Evolutionary conservation across 2,797 vertebrate genomes (phyloP), one percentile per base, ranked within the genome.

Genomic region (Amblyopsis hoosieri): DNA sequence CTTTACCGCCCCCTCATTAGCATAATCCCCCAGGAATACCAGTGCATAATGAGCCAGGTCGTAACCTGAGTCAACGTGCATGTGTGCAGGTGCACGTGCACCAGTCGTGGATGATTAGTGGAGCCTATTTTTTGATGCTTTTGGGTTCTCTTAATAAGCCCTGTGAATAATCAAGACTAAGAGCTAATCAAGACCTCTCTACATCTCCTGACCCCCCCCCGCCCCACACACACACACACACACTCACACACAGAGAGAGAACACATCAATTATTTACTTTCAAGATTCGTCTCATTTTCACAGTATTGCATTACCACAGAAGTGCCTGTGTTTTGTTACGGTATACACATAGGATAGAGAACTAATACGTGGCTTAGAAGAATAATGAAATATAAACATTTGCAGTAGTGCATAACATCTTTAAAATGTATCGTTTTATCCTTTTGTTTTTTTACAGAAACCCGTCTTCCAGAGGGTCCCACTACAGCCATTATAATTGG

Each of bases 401-500:
- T 15, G 7, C 54, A 56, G 61, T 11, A 12, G 45, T 12, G 1
- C 62, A 42, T 68, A 2, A 66, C 1, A n/a, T 56, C 51, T 29
- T 50, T 13, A 1, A 53, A 11, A 17, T 3, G 49, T n/a, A 51
- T 7, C 4, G 17, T 23, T 17, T 13, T 52, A 5, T 49, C 14
- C 64, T 59, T 42, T 57, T 49, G 64, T 8, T 8, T 51, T 33
- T 6, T 66, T 29, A 29, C 74, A 93, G 92, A 7, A 0, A 82
- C 55, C 12, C 64, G 72, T 29, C 75, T 85, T 31, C 76, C 84
- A 12, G 63, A 23, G 9, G 90, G 89, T 2, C 0, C 84, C 0
- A 58, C 85, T 1, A 90, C 92, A 4, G 88, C 89, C 67, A 77
- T 12, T 54, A 89, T 94, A 71, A 90, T 93, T 9, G 93, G 91